phyloP scores from a whole-genome alignment of 2,888 invertebrate genomes.

The Galerucella pusilla region DNA sequence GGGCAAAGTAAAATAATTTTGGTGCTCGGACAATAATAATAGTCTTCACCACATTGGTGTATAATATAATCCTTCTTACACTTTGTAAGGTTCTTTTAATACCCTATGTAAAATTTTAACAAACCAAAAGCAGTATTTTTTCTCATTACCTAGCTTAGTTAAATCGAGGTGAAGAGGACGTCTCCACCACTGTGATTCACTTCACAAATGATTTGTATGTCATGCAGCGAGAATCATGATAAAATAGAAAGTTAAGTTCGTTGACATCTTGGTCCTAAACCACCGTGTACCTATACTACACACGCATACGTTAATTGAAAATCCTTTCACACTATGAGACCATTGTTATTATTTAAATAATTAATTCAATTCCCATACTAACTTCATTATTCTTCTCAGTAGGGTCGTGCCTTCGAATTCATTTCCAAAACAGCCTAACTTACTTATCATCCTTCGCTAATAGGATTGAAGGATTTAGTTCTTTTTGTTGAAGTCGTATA shows the following conservation, averaged over 20 bases:
- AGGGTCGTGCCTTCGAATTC: neutral
- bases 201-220: slow-evolving; percentile 43
- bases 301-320: slow-evolving; percentile 22
- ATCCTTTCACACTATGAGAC: slow-evolving; percentile 38
- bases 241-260: slow-evolving; percentile 60
- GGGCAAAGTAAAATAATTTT: no score
- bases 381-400: neutral
- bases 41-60: no score
- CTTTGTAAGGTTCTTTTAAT: no score
- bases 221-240: slow-evolving; percentile 48
- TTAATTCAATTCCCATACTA: neutral
- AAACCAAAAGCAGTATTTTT: no score
- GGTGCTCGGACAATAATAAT: no score
- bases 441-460: neutral
- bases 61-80: no score
- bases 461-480: neutral
- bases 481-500: neutral
- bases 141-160: neutral
- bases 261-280: slow-evolving; percentile 51
- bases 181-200: slow-evolving; percentile 23
- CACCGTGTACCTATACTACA: slow-evolving; percentile 24
- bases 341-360: slow-evolving; percentile 34
- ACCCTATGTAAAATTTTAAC: no score
- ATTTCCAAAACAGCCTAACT: neutral
- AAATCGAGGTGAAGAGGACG: neutral